Evolutionary conservation across 2,888 invertebrate genomes (phyloP).

Genomic region (Synergus laeviventris): DNA sequence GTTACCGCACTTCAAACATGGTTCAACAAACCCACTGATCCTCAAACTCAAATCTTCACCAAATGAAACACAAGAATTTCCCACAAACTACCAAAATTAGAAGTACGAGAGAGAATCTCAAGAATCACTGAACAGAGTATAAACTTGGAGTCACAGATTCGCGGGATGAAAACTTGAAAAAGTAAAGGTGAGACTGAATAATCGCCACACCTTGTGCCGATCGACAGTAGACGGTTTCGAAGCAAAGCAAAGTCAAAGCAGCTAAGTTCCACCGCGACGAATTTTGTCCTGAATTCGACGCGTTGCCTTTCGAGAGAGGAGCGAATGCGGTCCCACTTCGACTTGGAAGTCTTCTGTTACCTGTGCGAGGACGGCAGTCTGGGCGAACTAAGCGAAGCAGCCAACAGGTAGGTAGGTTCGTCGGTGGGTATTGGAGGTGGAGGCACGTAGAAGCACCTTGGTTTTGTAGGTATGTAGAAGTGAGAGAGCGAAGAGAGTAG

Average conservation of each 20-base stretch:
- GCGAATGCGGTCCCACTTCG: constrained; percentile 21
- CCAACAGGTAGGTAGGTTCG: constrained; percentile 17
- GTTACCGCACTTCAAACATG: neutral
- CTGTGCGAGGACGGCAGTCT: constrained; percentile 20
- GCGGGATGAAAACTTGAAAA: constrained; percentile 11
- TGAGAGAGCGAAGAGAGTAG: constrained; percentile 15
- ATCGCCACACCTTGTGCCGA: constrained; percentile 68
- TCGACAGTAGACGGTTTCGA: constrained; percentile 60
- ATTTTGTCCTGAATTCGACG: constrained; percentile 69
- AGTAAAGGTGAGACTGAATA: constrained; percentile 47
- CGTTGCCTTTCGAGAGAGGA: constrained; percentile 56
- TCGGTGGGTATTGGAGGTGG: constrained; percentile 22
- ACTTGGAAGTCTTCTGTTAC: constrained; percentile 18
- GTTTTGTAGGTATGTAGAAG: constrained; percentile 21
- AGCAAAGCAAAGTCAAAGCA: constrained; percentile 41
- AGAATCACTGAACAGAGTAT: neutral
- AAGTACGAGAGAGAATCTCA: neutral
- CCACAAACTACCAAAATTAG: no score
- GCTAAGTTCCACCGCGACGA: constrained; percentile 51
- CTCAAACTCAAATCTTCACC: neutral
- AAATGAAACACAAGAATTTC: neutral
- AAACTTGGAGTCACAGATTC: constrained; percentile 16
- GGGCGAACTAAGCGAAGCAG: constrained; percentile 7
- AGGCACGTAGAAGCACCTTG: constrained; percentile 24
- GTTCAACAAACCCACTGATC: neutral